phyloP scores from a whole-genome alignment of 2,888 invertebrate genomes.

The Hydrotaea diabolus region DNA sequence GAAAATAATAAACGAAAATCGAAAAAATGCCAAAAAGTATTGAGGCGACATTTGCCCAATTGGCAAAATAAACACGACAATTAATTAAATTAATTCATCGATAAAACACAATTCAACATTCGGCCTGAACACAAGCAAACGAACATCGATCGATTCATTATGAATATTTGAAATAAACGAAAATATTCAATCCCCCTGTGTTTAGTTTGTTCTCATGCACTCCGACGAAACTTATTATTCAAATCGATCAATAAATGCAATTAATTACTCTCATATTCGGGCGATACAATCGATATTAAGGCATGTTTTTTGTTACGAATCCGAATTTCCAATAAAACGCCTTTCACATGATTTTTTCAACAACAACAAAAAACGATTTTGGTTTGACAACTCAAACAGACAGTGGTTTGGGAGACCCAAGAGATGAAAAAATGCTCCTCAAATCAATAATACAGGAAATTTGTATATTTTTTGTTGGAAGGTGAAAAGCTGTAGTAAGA shows the following conservation, averaged over 20 bases:
- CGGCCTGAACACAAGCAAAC: conserved; percentile 21
- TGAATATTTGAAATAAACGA: neutral
- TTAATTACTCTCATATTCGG: conserved; percentile 36
- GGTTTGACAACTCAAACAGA: neutral
- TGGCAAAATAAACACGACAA: conserved; percentile 71
- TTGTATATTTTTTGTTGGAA: too few relatives aligned
- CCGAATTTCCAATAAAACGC: neutral
- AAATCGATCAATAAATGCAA: conserved; percentile 32
- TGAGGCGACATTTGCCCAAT: conserved; percentile 69
- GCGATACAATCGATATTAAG: conserved; percentile 20
- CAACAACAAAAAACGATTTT: neutral
- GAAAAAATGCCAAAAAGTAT: conserved; percentile 53
- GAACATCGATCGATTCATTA: neutral
- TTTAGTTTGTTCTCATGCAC: too few relatives aligned
- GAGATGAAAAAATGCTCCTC: too few relatives aligned
- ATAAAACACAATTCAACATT: conserved; percentile 59
- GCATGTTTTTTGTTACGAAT: neutral
- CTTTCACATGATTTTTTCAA: neutral
- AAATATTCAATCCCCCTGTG: neutral
- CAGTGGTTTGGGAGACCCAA: neutral
- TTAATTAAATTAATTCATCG: conserved; percentile 73
- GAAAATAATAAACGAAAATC: too few relatives aligned
- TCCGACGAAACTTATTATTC: too few relatives aligned
- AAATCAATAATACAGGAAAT: too few relatives aligned
- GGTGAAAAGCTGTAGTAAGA: too few relatives aligned